These are phyloP conservation scores for Chloroceryle amazona DNA, from an alignment of 2,797 vertebrate genomes.

Conservation along the genomic window DNA sequence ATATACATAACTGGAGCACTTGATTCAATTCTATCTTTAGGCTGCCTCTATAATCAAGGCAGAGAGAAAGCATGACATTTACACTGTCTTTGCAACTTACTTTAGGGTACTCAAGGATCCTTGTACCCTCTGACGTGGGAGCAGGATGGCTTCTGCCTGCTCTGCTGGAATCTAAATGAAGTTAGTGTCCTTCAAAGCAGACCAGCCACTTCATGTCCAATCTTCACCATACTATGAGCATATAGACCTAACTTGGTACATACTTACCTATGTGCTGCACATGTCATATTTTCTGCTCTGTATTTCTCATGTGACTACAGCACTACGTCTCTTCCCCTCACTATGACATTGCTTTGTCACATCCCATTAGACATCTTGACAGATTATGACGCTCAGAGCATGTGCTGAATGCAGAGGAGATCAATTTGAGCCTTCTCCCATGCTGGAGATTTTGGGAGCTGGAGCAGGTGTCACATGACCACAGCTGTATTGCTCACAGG, in stretches of 20 bases:
- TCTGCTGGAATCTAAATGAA: neutral
- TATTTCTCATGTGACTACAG: neutral
- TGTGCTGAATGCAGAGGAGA: accelerated
- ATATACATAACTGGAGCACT: neutral
- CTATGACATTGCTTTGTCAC: neutral
- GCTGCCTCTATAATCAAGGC: neutral
- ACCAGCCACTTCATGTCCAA: neutral
- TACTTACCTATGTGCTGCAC: neutral
- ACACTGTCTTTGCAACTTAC: neutral
- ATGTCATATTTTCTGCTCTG: neutral
- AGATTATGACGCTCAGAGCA: neutral
- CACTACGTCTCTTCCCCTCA: neutral
- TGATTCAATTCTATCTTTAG: neutral
- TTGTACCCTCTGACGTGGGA: neutral
- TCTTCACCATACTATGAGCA: neutral
- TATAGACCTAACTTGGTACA: neutral
- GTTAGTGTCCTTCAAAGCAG: neutral
- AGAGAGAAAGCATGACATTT: neutral
- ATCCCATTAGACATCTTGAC: neutral
- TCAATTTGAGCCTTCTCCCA: neutral
- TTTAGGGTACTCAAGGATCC: neutral
- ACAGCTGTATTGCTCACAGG: neutral
- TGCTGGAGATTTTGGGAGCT: neutral
- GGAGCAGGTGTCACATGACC: neutral
- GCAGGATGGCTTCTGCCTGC: neutral